Conservation (phyloP, 2,113 vertebrate species). For the Capreolus pygargus region DNA sequence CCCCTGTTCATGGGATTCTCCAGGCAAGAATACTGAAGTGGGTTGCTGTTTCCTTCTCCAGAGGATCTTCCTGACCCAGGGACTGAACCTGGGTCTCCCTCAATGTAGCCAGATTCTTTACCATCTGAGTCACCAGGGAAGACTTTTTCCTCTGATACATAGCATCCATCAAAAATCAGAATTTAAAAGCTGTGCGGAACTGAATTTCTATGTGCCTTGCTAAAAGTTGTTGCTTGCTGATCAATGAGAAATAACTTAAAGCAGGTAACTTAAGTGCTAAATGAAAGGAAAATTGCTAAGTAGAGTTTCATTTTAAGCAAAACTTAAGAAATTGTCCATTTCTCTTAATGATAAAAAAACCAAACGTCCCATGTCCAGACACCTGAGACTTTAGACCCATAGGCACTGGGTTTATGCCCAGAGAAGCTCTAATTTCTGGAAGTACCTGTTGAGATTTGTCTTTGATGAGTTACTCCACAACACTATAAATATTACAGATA, state of each 20-base stretch:
- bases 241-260: not conserved
- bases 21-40: not conserved
- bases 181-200: not conserved
- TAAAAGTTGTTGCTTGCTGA: not conserved
- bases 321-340: not conserved
- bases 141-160: not conserved
- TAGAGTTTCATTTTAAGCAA: not conserved
- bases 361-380: not conserved
- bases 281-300: not conserved
- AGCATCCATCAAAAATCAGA: not conserved
- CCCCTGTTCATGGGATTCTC: not conserved
- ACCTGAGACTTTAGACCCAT: not conserved
- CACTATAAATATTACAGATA: constrained; percentile 66
- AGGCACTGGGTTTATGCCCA: constrained; percentile 20
- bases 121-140: not conserved
- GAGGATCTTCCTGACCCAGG: not conserved
- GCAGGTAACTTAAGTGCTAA: not conserved
- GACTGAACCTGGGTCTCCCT: not conserved
- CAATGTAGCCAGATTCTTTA: not conserved
- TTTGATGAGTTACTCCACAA: constrained; percentile 45
- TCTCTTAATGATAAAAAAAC: constrained; percentile 54
- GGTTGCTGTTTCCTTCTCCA: not conserved
- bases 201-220: not conserved
- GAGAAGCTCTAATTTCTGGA: constrained; percentile 56
- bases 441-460: constrained; percentile 50